Percentiles rank a stretch among this genome's conserved stretches.
These are phyloP conservation scores for Chrysochloris asiatica DNA, from an alignment of 2,113 vertebrate genomes.

Conservation along the genomic window DNA sequence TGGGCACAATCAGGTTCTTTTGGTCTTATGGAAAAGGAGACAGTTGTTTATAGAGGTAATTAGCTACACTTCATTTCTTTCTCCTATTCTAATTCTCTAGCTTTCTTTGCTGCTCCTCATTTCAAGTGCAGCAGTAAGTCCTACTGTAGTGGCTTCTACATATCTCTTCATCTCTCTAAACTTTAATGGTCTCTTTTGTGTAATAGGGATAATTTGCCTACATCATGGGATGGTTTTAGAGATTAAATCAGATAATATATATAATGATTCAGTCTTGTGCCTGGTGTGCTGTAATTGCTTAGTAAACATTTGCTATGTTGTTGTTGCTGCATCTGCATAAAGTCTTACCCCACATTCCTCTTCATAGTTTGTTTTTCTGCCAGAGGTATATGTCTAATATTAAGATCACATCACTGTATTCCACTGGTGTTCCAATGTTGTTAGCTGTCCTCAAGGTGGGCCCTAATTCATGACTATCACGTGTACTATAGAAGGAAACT, in stretches of 20 bases:
- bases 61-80: background rate
- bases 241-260: background rate
- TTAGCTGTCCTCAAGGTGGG: background rate
- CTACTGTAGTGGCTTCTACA: background rate
- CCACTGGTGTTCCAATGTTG: background rate
- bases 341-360: too few relatives aligned
- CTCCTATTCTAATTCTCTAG: background rate
- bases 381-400: background rate
- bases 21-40: background rate
- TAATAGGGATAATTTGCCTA: background rate
- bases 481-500: background rate
- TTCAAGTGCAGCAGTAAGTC: background rate
- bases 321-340: background rate
- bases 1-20: background rate
- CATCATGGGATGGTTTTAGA: background rate
- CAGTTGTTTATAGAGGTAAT: background rate
- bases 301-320: background rate
- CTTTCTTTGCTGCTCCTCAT: too few relatives aligned
- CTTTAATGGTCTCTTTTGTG: background rate
- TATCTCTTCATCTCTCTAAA: background rate
- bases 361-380: too few relatives aligned
- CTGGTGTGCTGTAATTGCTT: background rate
- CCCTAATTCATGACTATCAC: background rate
- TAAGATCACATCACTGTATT: background rate
- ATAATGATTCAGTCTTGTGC: background rate